Percentiles rank a stretch among this genome's conserved stretches.
Evolutionary conservation across 2,797 vertebrate genomes (phyloP).

Genomic region (Chloroceryle inda): DNA sequence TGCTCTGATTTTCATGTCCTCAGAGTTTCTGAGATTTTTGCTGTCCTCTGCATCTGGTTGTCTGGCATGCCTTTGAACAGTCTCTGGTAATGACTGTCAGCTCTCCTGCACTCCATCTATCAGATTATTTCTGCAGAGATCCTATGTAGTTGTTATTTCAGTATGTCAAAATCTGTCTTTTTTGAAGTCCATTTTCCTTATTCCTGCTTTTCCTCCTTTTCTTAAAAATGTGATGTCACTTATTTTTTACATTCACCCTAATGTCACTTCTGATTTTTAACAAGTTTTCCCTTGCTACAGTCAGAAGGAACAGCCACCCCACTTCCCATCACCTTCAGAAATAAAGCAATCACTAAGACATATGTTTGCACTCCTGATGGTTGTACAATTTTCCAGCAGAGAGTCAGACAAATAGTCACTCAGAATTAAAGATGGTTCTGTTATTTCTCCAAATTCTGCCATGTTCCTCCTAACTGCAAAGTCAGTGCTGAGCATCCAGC

Average conservation of each 20-base stretch:
- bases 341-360: background rate
- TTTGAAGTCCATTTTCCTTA: background rate
- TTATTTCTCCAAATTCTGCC: background rate
- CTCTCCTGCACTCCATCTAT: background rate
- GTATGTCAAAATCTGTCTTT: background rate
- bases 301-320: background rate
- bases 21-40: background rate
- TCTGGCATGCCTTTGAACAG: background rate
- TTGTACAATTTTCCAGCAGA: background rate
- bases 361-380: background rate
- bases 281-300: background rate
- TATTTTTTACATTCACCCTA: background rate
- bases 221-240: background rate
- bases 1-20: background rate
- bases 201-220: background rate
- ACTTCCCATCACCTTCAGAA: background rate
- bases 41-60: background rate
- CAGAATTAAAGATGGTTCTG: background rate
- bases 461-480: background rate
- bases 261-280: background rate
- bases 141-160: background rate
- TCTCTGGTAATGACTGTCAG: background rate
- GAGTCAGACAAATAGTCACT: background rate
- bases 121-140: background rate
- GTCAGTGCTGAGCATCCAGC: background rate